Base-by-base conservation (phyloP, 2,113 vertebrate genomes). In the Myrmophylax atrothorax region DNA sequence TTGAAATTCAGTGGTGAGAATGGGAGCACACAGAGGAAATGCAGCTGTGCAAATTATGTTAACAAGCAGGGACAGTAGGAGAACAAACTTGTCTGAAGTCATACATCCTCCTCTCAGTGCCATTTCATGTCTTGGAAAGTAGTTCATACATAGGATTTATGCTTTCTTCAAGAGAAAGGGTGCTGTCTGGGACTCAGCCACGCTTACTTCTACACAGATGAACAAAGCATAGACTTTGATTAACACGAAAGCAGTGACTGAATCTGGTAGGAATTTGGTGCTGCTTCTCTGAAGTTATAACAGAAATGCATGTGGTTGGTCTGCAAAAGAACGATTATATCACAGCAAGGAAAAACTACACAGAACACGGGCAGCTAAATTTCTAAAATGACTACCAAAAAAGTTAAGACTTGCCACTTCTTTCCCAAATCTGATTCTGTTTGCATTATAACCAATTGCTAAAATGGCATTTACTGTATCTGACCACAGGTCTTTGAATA, bases 191-290 rank as follows among this genome's bases (percentile, higher is more conserved):
- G 17, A 25, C 70, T 78, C 86, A 75, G 52, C 37, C 20, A 44
- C 59, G 53, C 46, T 93, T 50, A 79, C 25, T 87, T 95, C 80
- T 33, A 64, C 80, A 93, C 50, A 79, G 73, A 84, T 72, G 53
- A 78, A 89, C 78, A 81, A 23, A 73, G 29, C 19, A 50, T 12
- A 69, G 44, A 35, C 80, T 91, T 93, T 31, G 8, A 88, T 69
- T 89, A 78, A 38, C 29, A 90, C 4, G 5, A 91, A 95, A 94
- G 42, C 55, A 80, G 63, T 85, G 68, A 90, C 18, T 50, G 75
- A 89, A 95, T 83, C 75, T 88, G 74, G 33, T 68, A 90, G 77
- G 91, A 94, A 87, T 62, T 79, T 77, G 35, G 42, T 83, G 31
- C 55, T 94, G 46, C 31, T 81, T 90, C 82, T 83, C 86, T 79